Evolutionary conservation across 2,113 vertebrate genomes (phyloP), one percentile per base, ranked within the genome.

Genomic region (Xiphophorus couchianus): DNA sequence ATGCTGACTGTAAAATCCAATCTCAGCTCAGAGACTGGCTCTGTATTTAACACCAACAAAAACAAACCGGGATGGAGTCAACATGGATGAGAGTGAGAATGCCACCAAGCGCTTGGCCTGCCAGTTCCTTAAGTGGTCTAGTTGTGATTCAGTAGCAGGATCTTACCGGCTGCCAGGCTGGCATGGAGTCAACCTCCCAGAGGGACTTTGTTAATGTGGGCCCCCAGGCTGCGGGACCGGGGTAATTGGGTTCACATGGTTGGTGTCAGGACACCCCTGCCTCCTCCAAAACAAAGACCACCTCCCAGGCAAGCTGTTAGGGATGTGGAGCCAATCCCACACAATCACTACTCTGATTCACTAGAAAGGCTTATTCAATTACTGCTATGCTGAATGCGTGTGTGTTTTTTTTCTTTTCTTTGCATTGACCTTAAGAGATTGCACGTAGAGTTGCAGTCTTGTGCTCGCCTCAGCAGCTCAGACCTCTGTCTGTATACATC

Each of bases 241-340:
- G 80, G 89, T 94, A 94, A 94, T 94, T 95, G 91, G 92, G 93
- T 93, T 93, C 60, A 81, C 92, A 92, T 92, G 92, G 92, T 92
- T 77, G 66, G 91, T 94, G 92, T 93, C 90, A 88, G 90, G 84
- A 87, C 90, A 89, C 89, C 89, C 82, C 84, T 82, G 74, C 87
- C 69, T 86, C 88, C 86, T 82, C 76, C 71, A 85, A 91, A 89
- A 93, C 88, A 92, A 94, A 93, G 88, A 88, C 88, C 90, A 90
- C 84, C 87, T 92, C 86, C 84, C 86, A 89, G 89, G 82, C 89
- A 90, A 88, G 90, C 91, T 93, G 84, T 88, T 89, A 71, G 85
- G 77, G 81, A 91, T 74, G 44, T 71, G 78, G 80, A 90, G 85
- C 91, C 85, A 80, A 81, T 75, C 84, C 77, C 78, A 84, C 77